Conservation (phyloP, 1,140 invertebrate genomes). For the Pteromalus puparum region DNA sequence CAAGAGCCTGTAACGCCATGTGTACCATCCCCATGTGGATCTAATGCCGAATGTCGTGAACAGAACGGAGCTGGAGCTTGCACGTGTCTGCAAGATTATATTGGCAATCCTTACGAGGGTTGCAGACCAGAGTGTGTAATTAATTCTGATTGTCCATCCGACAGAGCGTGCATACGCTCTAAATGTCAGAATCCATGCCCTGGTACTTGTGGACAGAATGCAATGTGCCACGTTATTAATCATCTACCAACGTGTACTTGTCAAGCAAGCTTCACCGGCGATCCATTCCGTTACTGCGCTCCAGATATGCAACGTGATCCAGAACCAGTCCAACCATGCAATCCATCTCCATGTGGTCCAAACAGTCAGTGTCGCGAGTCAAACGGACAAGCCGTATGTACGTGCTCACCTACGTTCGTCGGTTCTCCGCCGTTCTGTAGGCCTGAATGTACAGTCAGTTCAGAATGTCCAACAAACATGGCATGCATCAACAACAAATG, state of each 20-base stretch:
- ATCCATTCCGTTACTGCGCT: constrained; percentile 78
- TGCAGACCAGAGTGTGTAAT: constrained; percentile 82
- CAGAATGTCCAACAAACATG: constrained; percentile 83
- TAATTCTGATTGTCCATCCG: constrained; percentile 80
- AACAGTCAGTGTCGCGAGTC: constrained; percentile 77
- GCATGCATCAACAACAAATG: constrained; percentile 89
- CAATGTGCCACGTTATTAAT: constrained; percentile 84
- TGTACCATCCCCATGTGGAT: constrained; percentile 85
- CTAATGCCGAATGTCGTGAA: constrained; percentile 83
- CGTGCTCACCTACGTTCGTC: constrained; percentile 83
- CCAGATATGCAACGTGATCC: constrained; percentile 40
- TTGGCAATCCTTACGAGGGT: constrained; percentile 80
- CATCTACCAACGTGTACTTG: constrained; percentile 86
- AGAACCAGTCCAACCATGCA: constrained; percentile 71
- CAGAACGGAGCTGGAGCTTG: constrained; percentile 78
- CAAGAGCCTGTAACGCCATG: constrained; percentile 78
- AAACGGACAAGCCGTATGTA: constrained; percentile 81
- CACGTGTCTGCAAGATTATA: constrained; percentile 78
- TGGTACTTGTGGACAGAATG: constrained; percentile 84
- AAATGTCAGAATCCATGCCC: constrained; percentile 85
- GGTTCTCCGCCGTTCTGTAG: constrained; percentile 85
- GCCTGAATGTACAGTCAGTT: constrained; percentile 86
- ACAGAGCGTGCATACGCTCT: constrained; percentile 79
- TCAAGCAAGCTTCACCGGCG: constrained; percentile 80
- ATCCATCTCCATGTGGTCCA: constrained; percentile 77